Conservation (phyloP, 2,113 vertebrate species). For the Garra rufa region DNA sequence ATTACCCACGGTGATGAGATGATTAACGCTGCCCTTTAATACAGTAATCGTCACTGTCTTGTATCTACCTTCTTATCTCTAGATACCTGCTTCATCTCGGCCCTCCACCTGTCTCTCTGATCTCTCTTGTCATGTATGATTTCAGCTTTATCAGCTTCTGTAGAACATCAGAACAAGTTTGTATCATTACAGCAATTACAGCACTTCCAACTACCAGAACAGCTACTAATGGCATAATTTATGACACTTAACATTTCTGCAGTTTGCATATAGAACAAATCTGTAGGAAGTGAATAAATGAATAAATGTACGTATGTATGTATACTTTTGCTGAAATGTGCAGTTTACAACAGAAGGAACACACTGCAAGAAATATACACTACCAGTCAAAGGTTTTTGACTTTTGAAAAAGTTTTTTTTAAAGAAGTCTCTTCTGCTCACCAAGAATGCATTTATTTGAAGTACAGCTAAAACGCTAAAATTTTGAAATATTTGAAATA, state of each 20-base stretch:
- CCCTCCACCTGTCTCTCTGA: not conserved
- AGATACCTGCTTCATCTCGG: not conserved
- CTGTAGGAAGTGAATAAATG: not conserved
- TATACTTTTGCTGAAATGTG: not conserved
- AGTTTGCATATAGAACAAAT: too few species aligned
- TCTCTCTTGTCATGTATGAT: not conserved
- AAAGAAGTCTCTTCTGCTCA: too few species aligned
- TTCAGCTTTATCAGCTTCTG: not conserved
- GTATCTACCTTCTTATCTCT: slow-evolving; percentile 7
- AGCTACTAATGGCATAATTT: not conserved
- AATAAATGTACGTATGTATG: not conserved
- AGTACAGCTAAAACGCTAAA: too few species aligned
- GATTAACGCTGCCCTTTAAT: slow-evolving; percentile 50
- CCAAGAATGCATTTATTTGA: too few species aligned
- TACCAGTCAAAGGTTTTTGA: too few species aligned
- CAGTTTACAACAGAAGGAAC: not conserved
- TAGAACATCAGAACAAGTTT: slow-evolving; percentile 17
- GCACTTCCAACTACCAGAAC: not conserved
- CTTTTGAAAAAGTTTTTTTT: too few species aligned
- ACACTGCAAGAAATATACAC: not conserved
- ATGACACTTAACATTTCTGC: not conserved
- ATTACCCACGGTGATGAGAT: slow-evolving; percentile 55
- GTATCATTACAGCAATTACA: slow-evolving; percentile 35
- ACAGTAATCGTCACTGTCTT: slow-evolving; percentile 39
- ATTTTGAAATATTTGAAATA: too few species aligned